Conservation (phyloP, 2,113 vertebrate species). For the Mesembrinibis cayennensis region DNA sequence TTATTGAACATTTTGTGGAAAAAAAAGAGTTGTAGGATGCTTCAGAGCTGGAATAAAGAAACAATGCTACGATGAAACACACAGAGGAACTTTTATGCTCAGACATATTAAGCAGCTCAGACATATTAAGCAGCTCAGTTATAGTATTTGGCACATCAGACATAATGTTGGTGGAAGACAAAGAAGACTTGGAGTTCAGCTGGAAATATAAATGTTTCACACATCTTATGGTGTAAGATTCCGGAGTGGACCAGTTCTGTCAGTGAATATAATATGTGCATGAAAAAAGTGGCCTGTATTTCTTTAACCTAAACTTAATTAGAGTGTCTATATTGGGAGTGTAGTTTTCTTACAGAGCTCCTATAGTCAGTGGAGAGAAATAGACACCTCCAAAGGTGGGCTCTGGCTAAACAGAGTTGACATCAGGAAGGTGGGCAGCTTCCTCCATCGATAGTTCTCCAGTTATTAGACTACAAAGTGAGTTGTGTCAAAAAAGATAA, state of each 20-base stretch:
- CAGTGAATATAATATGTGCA: background rate
- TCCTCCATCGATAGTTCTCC: background rate
- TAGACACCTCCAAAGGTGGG: background rate
- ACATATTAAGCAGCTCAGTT: background rate
- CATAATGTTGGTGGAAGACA: background rate
- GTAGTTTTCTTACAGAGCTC: background rate
- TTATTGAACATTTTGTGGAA: background rate
- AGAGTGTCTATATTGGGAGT: background rate
- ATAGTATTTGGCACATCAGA: background rate
- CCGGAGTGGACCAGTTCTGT: background rate
- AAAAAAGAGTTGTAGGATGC: background rate
- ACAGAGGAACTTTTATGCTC: background rate
- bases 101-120: background rate
- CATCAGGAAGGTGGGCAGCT: background rate
- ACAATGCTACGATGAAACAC: background rate
- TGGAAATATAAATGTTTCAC: background rate
- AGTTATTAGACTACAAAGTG: background rate
- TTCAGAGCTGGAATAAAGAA: background rate
- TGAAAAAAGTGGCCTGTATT: background rate
- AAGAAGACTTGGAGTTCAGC: background rate
- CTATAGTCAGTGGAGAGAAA: background rate
- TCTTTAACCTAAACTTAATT: background rate
- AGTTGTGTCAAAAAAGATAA: background rate
- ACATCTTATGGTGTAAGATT: background rate
- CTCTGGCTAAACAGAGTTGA: background rate